phyloP scores from a whole-genome alignment of 92 coral and sea anemone species.

The Heteractis magnifica region DNA sequence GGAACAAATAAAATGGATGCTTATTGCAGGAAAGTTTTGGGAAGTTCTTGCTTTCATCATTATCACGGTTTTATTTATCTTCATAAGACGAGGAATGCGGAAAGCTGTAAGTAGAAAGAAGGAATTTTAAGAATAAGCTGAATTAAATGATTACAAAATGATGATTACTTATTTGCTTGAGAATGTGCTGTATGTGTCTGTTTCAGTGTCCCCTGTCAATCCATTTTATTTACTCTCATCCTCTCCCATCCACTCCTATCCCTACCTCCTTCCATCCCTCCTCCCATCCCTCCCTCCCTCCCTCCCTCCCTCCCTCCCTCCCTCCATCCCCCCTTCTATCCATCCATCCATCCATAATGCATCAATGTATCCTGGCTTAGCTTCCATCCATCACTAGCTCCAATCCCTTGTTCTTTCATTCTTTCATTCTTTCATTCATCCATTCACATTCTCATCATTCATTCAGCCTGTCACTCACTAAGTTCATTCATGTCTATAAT shows the following conservation, averaged over 20 bases:
- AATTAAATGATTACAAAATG: too few species aligned
- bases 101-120: constrained; percentile 53
- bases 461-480: not conserved
- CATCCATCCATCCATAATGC: not conserved
- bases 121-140: not conserved
- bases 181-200: too few species aligned
- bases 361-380: not conserved
- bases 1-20: constrained; percentile 78
- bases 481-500: not conserved
- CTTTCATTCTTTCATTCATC: not conserved
- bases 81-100: constrained; percentile 57
- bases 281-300: not conserved
- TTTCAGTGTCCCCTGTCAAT: too few species aligned
- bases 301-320: not conserved
- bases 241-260: not conserved
- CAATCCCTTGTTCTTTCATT: not conserved
- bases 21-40: constrained; percentile 82
- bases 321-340: not conserved
- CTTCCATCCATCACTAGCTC: not conserved
- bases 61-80: constrained; percentile 60
- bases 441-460: not conserved
- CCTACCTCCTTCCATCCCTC: not conserved
- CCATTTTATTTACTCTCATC: not conserved
- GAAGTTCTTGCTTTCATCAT: constrained; percentile 71
- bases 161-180: too few species aligned